phyloP scores from a whole-genome alignment of 1,140 invertebrate species.

The Macrobrachium rosenbergii region DNA sequence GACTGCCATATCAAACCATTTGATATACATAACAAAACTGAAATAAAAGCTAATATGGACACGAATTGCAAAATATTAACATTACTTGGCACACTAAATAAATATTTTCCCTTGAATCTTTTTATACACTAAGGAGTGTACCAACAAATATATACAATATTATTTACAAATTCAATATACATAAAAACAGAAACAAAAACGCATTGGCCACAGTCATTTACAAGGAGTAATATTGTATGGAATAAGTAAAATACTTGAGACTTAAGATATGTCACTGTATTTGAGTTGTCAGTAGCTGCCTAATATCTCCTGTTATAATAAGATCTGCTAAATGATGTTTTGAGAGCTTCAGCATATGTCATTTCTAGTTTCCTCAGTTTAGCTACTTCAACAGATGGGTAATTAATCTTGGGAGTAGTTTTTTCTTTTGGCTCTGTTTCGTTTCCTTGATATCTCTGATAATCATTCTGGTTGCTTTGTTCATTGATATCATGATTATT shows the following conservation, averaged over 20 bases:
- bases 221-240: background rate
- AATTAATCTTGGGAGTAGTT: constrained; percentile 72
- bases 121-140: constrained; percentile 10
- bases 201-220: no score
- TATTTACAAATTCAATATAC: constrained; percentile 9
- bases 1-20: no score
- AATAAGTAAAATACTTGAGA: background rate
- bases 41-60: background rate
- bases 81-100: constrained; percentile 18
- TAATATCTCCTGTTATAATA: constrained; percentile 46
- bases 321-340: constrained; percentile 57
- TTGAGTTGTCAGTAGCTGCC: background rate
- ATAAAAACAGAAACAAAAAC: no score
- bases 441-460: constrained; percentile 1
- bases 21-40: no score
- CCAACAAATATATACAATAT: constrained; percentile 4
- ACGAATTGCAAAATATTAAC: constrained; percentile 10
- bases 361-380: constrained; percentile 84
- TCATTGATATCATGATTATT: background rate
- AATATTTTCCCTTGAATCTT: background rate
- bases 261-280: background rate
- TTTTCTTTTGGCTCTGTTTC: constrained; percentile 21
- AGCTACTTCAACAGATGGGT: constrained; percentile 84
- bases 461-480: constrained; percentile 5
- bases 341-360: constrained; percentile 85